phyloP scores from a whole-genome alignment of 1,140 invertebrate species.

The Stenopsyche tienmushanensis region DNA sequence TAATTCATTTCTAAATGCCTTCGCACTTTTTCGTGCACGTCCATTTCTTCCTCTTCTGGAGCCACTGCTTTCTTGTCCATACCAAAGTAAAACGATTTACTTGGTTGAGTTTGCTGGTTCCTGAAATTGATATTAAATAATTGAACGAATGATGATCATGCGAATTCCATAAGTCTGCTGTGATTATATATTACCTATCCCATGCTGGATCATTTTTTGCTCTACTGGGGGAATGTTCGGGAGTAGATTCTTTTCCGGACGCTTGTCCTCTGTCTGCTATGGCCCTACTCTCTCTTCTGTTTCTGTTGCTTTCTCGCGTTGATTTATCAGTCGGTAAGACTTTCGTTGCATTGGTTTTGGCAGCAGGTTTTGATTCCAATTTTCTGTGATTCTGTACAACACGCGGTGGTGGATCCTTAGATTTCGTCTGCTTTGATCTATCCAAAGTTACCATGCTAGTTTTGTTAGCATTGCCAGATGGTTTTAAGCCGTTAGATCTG shows the following conservation, averaged over 20 bases:
- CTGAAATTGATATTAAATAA: slow-evolving; percentile 20
- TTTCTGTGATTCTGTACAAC: slow-evolving; percentile 46
- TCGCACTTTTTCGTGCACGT: slow-evolving; percentile 44
- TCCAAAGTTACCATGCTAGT: slow-evolving; percentile 35
- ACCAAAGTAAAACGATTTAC: slow-evolving; percentile 77
- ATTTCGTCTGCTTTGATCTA: slow-evolving; percentile 36
- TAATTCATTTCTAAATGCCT: slow-evolving; percentile 39
- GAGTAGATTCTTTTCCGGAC: slow-evolving; percentile 63
- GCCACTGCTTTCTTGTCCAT: slow-evolving; percentile 61
- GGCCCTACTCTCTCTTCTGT: slow-evolving; percentile 42
- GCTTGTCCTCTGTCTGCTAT: slow-evolving; percentile 55
- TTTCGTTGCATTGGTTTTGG: slow-evolving; percentile 45
- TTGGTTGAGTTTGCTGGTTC: slow-evolving; percentile 48
- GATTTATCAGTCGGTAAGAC: slow-evolving; percentile 46
- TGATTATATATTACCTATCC: slow-evolving; percentile 33
- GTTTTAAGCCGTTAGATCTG: slow-evolving; percentile 27
- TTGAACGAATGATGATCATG: not conserved
- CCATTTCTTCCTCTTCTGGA: slow-evolving; percentile 50
- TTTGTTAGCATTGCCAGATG: slow-evolving; percentile 23
- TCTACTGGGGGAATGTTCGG: slow-evolving; percentile 55
- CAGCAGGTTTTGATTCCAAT: slow-evolving; percentile 39
- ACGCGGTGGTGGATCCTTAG: slow-evolving; percentile 44
- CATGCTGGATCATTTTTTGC: slow-evolving; percentile 42
- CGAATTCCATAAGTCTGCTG: too few species aligned
- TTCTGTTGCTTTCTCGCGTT: slow-evolving; percentile 40